phyloP scores from a whole-genome alignment of 1,140 invertebrate species.

The Cherax quadricarinatus region DNA sequence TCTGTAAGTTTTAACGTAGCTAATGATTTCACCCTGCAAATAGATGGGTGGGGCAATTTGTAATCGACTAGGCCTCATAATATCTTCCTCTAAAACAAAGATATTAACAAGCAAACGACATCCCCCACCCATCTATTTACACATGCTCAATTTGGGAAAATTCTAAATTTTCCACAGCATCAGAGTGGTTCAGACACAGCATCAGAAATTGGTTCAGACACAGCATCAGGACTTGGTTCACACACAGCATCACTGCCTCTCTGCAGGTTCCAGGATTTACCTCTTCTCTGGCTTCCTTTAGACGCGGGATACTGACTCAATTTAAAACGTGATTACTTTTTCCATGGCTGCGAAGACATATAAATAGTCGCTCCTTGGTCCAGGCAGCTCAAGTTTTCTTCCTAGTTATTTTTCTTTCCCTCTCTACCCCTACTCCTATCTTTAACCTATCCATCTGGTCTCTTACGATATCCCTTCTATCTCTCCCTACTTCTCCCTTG shows the following conservation, averaged over 20 bases:
- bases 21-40: no score
- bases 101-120: no score
- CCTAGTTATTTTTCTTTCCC: background rate
- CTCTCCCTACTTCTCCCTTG: background rate
- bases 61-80: no score
- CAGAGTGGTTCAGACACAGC: background rate
- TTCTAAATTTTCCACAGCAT: no score
- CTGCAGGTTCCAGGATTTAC: conserved; percentile 25
- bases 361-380: background rate
- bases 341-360: conserved; percentile 28
- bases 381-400: background rate
- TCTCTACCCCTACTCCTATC: background rate
- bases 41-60: no score
- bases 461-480: background rate
- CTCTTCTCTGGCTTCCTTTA: conserved; percentile 35
- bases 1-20: no score
- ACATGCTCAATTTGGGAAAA: no score
- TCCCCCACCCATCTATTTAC: no score
- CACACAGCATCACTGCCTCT: background rate
- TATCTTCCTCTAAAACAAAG: no score
- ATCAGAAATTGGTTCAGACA: background rate
- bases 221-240: background rate
- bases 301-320: conserved; percentile 25
- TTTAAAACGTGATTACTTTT: conserved; percentile 49
- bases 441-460: background rate